Base-by-base conservation (phyloP, 2,797 vertebrate genomes). In the Mallotus villosus region DNA sequence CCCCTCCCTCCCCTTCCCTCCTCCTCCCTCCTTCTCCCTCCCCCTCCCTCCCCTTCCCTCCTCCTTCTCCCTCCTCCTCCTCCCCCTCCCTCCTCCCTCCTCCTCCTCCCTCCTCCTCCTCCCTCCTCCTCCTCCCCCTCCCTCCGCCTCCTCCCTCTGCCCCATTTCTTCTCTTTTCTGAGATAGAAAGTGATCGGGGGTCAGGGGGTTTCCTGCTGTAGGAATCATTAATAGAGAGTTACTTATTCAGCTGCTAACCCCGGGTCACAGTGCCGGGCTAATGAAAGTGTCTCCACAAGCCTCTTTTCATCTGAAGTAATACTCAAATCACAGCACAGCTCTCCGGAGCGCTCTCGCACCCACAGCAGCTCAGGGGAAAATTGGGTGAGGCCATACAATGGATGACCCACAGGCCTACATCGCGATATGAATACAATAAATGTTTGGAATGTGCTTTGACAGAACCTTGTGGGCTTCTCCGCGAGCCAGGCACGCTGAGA, bases 151-250 rank as follows among this genome's bases (percentile, higher is more conserved):
- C 81, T 78, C 85, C 87, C 86, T 37, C 73, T 68, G 64, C 49
- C 61, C 77, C 73, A 61, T 79, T 81, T 80, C 76, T 72, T 87
- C 79, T 86, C 85, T 88, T 73, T 82, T 90, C 85, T 83, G 81
- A 91, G 85, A 92, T 93, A 93, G 90, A 92, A 92, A 93, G 86
- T 92, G 87, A 92, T 87, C 85, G 81, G 81, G 88, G 90, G 91
- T 94, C 88, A 89, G 87, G 87, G 87, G 93, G 91, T 91, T 92
- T 92, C 90, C 91, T 90, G 86, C 92, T 89, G 90, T 89, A 94
- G 93, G 92, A 92, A 94, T 92, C 89, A 92, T 91, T 94, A 88
- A 92, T 94, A 90, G 92, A 91, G 82, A 90, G 90, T 92, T 94
- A 92, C 84, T 93, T 94, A 92, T 91, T 94, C 82, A 94, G 83